phyloP scores from a whole-genome alignment of 2,113 vertebrate species.

The Chiloscyllium plagiosum region DNA sequence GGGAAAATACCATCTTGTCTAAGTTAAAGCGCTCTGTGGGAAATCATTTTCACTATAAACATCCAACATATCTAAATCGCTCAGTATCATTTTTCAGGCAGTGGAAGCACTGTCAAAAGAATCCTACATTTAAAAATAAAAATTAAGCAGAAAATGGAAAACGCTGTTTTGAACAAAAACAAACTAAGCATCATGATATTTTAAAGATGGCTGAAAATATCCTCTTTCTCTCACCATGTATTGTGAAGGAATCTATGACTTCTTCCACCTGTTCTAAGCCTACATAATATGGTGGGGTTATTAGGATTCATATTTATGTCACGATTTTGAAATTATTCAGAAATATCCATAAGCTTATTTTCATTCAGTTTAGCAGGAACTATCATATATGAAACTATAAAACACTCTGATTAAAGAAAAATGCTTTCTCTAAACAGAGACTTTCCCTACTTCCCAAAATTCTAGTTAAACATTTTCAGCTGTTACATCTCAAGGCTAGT shows the following conservation, averaged over 20 bases:
- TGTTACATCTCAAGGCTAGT: not conserved
- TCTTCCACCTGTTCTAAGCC: not conserved
- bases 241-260: not conserved
- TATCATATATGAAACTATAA: not conserved
- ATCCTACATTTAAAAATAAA: not conserved
- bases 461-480: conserved; percentile 20
- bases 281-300: not conserved
- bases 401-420: conserved; percentile 1
- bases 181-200: not conserved
- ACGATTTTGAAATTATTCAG: not conserved
- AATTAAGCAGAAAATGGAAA: not conserved
- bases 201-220: not conserved
- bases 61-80: not conserved
- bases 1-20: not conserved
- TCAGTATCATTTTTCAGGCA: not conserved
- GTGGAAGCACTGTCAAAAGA: not conserved
- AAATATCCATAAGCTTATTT: not conserved
- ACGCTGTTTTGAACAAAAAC: not conserved
- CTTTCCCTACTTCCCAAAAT: not conserved
- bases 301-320: not conserved
- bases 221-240: not conserved
- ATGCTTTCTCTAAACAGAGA: conserved; percentile 1
- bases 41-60: not conserved
- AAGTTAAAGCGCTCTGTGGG: not conserved
- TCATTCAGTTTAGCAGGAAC: conserved; percentile 10